phyloP scores from a whole-genome alignment of 2,113 vertebrate species.

The Leptosomus discolor region DNA sequence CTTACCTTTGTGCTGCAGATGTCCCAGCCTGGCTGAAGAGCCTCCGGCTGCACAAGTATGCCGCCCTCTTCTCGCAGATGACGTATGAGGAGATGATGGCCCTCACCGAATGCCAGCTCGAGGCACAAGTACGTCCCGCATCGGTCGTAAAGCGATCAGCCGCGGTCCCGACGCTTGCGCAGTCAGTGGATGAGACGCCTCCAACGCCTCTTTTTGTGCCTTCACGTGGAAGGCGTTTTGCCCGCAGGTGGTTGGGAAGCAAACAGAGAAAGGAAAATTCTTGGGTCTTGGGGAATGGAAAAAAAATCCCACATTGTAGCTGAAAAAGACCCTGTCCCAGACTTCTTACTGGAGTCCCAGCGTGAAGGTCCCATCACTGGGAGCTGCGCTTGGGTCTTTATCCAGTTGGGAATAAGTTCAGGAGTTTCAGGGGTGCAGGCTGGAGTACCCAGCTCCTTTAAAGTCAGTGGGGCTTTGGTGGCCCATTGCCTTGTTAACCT shows the following conservation, averaged over 20 bases:
- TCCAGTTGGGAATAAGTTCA: not conserved
- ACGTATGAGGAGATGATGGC: constrained; percentile 98
- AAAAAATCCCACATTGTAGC: not conserved
- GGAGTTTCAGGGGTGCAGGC: not conserved
- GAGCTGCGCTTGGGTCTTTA: not conserved
- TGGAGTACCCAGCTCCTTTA: not conserved
- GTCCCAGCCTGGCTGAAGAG: constrained; percentile 97
- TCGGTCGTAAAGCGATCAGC: rapidly evolving
- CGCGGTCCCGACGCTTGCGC: rapidly evolving
- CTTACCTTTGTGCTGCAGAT: constrained; percentile 74
- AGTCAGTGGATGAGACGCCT: rapidly evolving
- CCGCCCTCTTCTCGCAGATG: constrained; percentile 94
- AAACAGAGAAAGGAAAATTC: not conserved
- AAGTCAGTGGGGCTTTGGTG: not conserved
- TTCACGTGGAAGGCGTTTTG: not conserved
- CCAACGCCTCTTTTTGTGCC: not conserved
- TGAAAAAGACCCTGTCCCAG: not conserved
- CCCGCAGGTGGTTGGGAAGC: not conserved
- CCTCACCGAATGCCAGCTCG: constrained; percentile 91
- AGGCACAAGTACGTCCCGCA: constrained; percentile 81
- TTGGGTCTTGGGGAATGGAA: not conserved
- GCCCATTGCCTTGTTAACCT: not conserved
- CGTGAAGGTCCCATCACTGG: not conserved
- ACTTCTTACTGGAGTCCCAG: not conserved
- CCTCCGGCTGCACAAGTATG: constrained; percentile 97